Conservation (phyloP, 2,888 invertebrate genomes). For the Aspidiotus destructor region DNA sequence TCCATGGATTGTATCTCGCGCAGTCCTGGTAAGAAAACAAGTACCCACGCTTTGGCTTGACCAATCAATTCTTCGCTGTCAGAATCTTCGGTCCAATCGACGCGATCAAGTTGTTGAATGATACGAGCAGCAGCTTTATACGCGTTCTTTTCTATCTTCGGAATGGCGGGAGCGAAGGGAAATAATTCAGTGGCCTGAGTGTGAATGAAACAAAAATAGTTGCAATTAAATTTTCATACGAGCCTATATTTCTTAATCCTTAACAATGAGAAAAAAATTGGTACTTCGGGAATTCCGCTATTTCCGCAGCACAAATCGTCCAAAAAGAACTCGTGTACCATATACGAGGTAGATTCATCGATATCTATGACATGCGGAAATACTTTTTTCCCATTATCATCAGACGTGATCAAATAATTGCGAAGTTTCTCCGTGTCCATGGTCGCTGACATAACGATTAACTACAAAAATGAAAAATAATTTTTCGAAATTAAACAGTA, state of each 20-base stretch:
- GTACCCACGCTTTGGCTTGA: constrained; percentile 50
- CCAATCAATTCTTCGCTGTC: neutral
- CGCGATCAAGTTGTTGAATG: constrained; percentile 54
- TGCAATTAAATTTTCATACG: too few relatives aligned
- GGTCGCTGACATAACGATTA: constrained; percentile 91
- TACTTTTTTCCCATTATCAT: constrained; percentile 38
- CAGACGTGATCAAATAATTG: constrained; percentile 53
- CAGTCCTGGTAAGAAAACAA: constrained; percentile 83
- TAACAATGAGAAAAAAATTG: too few relatives aligned
- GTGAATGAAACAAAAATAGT: too few relatives aligned
- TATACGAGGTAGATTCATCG: constrained; percentile 47
- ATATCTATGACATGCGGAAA: constrained; percentile 51
- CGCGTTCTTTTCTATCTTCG: constrained; percentile 38
- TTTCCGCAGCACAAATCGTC: constrained; percentile 43
- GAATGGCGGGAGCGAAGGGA: neutral
- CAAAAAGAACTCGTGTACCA: constrained; percentile 55
- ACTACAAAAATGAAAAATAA: constrained; percentile 42
- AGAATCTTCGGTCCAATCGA: constrained; percentile 45
- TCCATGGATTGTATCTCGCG: constrained; percentile 66
- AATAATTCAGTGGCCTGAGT: too few relatives aligned
- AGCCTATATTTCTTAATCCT: too few relatives aligned
- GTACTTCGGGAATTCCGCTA: constrained; percentile 34
- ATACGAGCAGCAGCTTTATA: constrained; percentile 43
- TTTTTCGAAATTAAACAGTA: too few relatives aligned
- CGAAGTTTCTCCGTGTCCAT: constrained; percentile 64